Evolutionary conservation across 2,888 invertebrate genomes (phyloP).

Genomic region (Sarcophaga carnaria): DNA sequence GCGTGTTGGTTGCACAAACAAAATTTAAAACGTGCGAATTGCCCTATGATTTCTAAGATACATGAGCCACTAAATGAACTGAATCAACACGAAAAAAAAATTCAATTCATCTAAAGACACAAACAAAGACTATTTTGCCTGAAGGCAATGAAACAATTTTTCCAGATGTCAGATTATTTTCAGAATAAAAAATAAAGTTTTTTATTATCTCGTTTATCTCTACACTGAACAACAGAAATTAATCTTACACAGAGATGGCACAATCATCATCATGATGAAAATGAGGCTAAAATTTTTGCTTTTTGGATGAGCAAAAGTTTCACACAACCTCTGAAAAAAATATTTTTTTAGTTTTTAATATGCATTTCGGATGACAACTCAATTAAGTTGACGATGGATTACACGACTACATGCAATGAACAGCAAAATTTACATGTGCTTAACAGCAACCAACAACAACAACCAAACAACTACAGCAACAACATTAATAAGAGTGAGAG

Average conservation of each 20-base stretch:
- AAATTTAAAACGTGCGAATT: neutral
- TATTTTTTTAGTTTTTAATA: conserved; percentile 38
- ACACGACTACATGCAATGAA: conserved; percentile 67
- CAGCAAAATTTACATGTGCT: conserved; percentile 65
- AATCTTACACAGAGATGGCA: conserved; percentile 20
- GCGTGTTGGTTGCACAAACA: conserved; percentile 7
- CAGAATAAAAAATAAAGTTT: conserved; percentile 24
- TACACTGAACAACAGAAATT: conserved; percentile 40
- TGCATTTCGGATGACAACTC: conserved; percentile 68
- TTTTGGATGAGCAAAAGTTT: conserved; percentile 15
- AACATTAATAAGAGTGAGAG: neutral
- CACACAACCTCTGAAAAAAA: conserved; percentile 65
- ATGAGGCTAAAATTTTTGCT: neutral
- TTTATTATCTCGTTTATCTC: neutral
- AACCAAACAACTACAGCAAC: conserved; percentile 6
- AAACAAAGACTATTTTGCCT: neutral
- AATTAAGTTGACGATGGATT: conserved; percentile 68
- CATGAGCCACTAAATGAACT: neutral
- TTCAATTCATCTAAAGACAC: conserved; percentile 2
- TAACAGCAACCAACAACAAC: conserved; percentile 34
- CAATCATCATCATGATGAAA: neutral
- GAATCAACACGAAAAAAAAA: neutral
- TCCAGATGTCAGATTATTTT: conserved; percentile 46
- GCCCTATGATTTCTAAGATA: neutral
- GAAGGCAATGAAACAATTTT: conserved; percentile 39